Evolutionary conservation across 2,113 vertebrate genomes (phyloP).

Genomic region (Callithrix jacchus): DNA sequence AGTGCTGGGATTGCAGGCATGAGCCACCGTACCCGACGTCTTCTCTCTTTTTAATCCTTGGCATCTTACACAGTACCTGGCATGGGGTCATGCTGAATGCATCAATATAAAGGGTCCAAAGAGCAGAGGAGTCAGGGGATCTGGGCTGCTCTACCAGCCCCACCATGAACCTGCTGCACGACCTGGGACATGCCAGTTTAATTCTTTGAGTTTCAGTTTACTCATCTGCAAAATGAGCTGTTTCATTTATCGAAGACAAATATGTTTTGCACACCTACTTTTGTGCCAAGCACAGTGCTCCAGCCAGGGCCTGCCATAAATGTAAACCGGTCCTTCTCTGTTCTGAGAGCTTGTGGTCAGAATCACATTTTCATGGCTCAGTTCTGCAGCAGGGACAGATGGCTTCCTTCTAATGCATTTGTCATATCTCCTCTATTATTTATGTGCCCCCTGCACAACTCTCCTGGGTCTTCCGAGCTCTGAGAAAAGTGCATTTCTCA

Average conservation of each 20-base stretch:
- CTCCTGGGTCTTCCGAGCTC: background rate
- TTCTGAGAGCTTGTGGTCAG: background rate
- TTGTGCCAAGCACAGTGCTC: background rate
- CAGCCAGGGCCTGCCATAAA: background rate
- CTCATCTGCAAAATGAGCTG: background rate
- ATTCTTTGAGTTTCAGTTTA: background rate
- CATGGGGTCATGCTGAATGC: background rate
- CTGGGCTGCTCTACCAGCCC: background rate
- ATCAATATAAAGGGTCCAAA: background rate
- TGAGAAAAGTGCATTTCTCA: conserved; percentile 6
- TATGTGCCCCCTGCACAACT: conserved; percentile 76
- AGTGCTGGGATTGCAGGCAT: too few relatives aligned
- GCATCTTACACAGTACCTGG: background rate
- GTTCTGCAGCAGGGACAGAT: conserved; percentile 76
- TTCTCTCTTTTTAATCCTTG: background rate
- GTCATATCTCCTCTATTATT: conserved; percentile 82
- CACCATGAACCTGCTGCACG: background rate
- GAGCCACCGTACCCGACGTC: too few relatives aligned
- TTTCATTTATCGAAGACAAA: background rate
- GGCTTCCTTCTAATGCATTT: conserved; percentile 79
- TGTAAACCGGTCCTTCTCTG: background rate
- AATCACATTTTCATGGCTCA: background rate
- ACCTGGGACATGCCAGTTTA: background rate
- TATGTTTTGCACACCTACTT: background rate
- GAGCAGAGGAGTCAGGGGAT: background rate